A percentile compares a stretch with the other conserved stretches of the same genome.
These are phyloP conservation scores for Phanerotoma sp. DNA, from an alignment of 2,888 invertebrate genomes.

Conservation along the genomic window DNA sequence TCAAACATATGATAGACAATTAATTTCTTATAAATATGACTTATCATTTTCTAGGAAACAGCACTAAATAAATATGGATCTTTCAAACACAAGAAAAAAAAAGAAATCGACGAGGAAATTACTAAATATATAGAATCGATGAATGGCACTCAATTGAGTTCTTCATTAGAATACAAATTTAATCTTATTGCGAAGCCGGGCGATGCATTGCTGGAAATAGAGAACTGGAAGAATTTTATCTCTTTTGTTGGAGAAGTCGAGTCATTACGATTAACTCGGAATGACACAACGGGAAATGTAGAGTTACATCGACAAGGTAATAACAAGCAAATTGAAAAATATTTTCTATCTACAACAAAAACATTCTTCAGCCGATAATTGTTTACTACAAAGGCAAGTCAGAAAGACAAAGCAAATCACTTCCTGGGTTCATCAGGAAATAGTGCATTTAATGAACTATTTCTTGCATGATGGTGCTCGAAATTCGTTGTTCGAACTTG, in stretches of 20 bases:
- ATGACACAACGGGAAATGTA: constrained; percentile 23
- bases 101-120: constrained; percentile 23
- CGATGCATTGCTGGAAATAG: constrained; percentile 39
- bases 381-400: no score
- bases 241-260: constrained; percentile 41
- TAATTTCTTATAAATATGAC: background rate
- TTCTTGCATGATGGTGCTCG: no score
- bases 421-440: no score
- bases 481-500: no score
- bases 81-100: constrained; percentile 37
- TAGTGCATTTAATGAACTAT: no score
- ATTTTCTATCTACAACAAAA: no score
- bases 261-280: constrained; percentile 31
- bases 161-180: constrained; percentile 37
- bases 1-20: no score
- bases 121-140: background rate
- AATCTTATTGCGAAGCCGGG: constrained; percentile 42
- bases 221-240: constrained; percentile 40
- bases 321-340: background rate
- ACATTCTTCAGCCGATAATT: no score
- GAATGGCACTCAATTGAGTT: constrained; percentile 18
- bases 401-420: no score
- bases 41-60: constrained; percentile 37
- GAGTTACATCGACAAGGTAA: constrained; percentile 41
- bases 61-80: constrained; percentile 34